Conservation (phyloP, 2,797 vertebrate genomes). For the Scolopax bukidnonensis region DNA sequence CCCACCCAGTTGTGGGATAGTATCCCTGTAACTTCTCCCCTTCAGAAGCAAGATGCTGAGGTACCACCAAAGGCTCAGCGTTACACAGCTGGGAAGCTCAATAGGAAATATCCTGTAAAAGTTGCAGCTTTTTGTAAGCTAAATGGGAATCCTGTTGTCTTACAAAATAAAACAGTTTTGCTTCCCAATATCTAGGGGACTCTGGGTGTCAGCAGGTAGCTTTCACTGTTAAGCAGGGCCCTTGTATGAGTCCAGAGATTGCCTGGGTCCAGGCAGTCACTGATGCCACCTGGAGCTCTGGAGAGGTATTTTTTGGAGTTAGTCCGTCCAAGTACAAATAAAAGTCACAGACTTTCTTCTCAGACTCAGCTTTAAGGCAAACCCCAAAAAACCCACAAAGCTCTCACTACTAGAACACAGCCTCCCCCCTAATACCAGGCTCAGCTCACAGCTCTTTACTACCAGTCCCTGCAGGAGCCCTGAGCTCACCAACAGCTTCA, state of each 20-base stretch:
- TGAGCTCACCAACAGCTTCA: fast-evolving
- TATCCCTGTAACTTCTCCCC: not conserved
- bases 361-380: not conserved
- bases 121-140: not conserved
- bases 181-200: not conserved
- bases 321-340: not conserved
- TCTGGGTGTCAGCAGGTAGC: not conserved
- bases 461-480: not conserved
- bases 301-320: not conserved
- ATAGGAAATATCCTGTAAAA: not conserved
- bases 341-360: not conserved
- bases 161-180: not conserved
- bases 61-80: not conserved
- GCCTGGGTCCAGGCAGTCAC: not conserved
- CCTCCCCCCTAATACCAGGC: not conserved
- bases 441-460: not conserved
- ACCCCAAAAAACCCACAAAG: fast-evolving
- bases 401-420: not conserved
- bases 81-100: not conserved
- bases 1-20: no score
- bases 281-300: not conserved
- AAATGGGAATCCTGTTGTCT: not conserved
- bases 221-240: not conserved
- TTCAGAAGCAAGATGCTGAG: not conserved
- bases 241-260: not conserved